phyloP scores from a whole-genome alignment of 2,797 vertebrate species.

The Pseudochaenichthys georgianus region DNA sequence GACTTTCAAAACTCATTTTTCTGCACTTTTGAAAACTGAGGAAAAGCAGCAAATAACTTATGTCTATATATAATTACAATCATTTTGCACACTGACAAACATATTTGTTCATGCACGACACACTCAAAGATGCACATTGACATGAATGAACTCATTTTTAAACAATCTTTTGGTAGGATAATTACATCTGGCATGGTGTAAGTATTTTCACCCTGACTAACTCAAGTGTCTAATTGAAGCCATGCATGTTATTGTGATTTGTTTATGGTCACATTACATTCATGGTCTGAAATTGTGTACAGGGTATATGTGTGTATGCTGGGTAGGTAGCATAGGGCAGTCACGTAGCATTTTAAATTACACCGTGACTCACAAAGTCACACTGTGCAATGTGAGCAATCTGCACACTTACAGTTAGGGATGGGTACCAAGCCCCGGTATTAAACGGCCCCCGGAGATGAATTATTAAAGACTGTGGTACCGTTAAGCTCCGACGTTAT shows the following conservation, averaged over 20 bases:
- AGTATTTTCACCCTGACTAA: slow-evolving; percentile 48
- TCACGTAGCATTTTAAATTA: slow-evolving; percentile 25
- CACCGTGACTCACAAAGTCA: background rate
- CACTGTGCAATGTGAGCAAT: slow-evolving; percentile 13
- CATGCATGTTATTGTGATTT: slow-evolving; percentile 33
- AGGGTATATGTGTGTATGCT: background rate
- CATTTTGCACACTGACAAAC: background rate
- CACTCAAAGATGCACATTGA: background rate
- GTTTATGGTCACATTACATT: slow-evolving; percentile 41
- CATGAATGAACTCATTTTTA: slow-evolving; percentile 19
- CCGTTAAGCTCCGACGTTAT: too few relatives aligned
- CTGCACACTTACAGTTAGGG: slow-evolving; percentile 14
- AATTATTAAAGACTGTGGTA: too few relatives aligned
- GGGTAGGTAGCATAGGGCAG: slow-evolving; percentile 2
- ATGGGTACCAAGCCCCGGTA: too few relatives aligned
- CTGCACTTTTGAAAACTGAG: slow-evolving; percentile 31
- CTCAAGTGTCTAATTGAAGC: slow-evolving; percentile 45
- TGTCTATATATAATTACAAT: slow-evolving; percentile 30
- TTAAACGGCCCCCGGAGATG: too few relatives aligned
- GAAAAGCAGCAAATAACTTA: slow-evolving; percentile 23
- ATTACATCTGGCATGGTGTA: slow-evolving; percentile 31
- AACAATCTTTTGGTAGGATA: slow-evolving; percentile 18
- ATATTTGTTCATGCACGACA: background rate
- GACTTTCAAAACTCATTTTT: slow-evolving; percentile 31
- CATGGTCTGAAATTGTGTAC: slow-evolving; percentile 2